Conservation (phyloP, 1,140 invertebrate species). For the Drosophila kepulauana region DNA sequence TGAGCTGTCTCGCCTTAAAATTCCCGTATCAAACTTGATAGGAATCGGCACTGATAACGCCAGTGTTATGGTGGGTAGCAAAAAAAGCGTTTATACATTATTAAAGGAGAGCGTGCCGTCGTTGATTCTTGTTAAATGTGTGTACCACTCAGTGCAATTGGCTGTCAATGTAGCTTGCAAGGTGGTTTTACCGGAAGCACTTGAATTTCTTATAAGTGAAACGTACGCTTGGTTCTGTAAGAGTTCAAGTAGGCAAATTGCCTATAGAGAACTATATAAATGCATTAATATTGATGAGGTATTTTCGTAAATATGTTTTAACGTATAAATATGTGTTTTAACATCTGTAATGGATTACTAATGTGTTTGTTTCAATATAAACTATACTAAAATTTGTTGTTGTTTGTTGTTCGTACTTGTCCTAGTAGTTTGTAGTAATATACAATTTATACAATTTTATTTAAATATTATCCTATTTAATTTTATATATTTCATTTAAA, state of each 20-base stretch:
- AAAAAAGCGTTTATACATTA: conserved; percentile 26
- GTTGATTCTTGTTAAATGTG: conserved; percentile 20
- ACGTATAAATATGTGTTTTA: neutral
- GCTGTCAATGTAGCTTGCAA: conserved; percentile 26
- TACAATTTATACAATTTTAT: no score
- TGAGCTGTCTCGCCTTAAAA: neutral
- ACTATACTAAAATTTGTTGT: no score
- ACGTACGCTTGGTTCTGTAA: conserved; percentile 13
- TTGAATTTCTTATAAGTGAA: conserved; percentile 18
- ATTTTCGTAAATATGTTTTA: neutral
- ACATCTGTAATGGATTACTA: no score
- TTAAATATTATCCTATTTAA: no score
- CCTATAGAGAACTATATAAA: conserved; percentile 19
- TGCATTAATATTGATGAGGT: conserved; percentile 15
- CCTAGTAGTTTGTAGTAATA: no score
- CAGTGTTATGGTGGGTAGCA: conserved; percentile 13
- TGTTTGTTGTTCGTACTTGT: no score
- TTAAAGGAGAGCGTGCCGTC: conserved; percentile 13
- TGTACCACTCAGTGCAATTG: conserved; percentile 29
- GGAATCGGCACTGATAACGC: conserved; percentile 31
- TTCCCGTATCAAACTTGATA: conserved; percentile 12
- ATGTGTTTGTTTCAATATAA: no score
- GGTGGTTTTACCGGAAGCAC: conserved; percentile 5
- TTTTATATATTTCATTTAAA: no score
- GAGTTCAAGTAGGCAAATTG: conserved; percentile 22